Percentiles rank a stretch among this genome's conserved stretches.
Evolutionary conservation across 2,113 vertebrate genomes (phyloP).

Genomic region (Proterorhinus semilunaris): DNA sequence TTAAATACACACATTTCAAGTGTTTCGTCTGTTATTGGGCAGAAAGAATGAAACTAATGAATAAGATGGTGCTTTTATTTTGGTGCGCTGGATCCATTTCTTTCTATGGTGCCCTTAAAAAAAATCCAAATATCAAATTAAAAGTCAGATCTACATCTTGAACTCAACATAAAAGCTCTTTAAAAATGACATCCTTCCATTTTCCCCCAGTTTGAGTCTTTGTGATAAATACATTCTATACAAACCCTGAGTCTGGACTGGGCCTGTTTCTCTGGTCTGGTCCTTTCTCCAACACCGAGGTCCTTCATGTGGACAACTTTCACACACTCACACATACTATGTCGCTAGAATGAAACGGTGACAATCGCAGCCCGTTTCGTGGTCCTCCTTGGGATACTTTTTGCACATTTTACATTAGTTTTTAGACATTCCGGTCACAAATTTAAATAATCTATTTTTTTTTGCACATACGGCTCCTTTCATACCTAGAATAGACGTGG

Average conservation of each 20-base stretch:
- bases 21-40: too few relatives aligned
- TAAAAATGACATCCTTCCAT: not conserved
- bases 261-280: constrained; percentile 20
- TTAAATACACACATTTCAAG: too few relatives aligned
- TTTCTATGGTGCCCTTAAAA: not conserved
- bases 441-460: too few relatives aligned
- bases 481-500: too few relatives aligned
- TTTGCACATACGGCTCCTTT: too few relatives aligned
- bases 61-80: too few relatives aligned
- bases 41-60: too few relatives aligned
- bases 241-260: constrained; percentile 67
- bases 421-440: too few relatives aligned
- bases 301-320: constrained; percentile 12
- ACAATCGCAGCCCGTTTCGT: too few relatives aligned
- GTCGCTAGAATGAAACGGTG: constrained; percentile 36
- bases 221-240: constrained; percentile 53
- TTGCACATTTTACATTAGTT: too few relatives aligned
- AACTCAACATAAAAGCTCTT: not conserved
- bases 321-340: constrained; percentile 10
- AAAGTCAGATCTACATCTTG: not conserved
- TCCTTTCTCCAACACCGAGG: constrained; percentile 20
- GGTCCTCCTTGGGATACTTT: too few relatives aligned
- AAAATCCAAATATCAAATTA: not conserved
- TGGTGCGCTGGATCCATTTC: not conserved
- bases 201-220: not conserved